Base-by-base conservation (phyloP, 2,797 vertebrate genomes). In the Rousettus madagascariensis region DNA sequence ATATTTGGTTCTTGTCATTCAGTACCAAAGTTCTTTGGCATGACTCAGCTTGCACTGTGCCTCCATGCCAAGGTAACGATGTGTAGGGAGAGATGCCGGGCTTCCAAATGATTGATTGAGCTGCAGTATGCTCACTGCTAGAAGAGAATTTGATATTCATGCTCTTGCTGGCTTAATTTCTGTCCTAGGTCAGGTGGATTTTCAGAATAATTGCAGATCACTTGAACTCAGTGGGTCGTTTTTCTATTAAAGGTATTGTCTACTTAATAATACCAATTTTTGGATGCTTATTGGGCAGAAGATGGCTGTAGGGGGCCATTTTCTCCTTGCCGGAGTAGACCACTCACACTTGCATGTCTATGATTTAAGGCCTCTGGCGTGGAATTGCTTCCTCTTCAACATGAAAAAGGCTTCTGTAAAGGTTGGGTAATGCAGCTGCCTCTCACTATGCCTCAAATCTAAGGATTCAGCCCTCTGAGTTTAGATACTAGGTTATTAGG, bases 51-150 rank as follows among this genome's bases (percentile, higher is more conserved):
- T 38, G 38, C 59, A 38, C 33, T 1, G 0, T 6, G 22, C 38
- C 84, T 95, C 51, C 11, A 3, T 51, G 72, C 78, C 46, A 33
- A 19, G n/a, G 57, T 36, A 17, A 13, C 41, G 16, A 69, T 17
- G 9, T 33, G 1, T 0, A 16, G 53, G 43, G n/a, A 28, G 61
- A 49, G 43, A n/a, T 69, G 61, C 65, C 94, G 91, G 69, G 33
- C 65, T 91, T 83, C 66, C 26, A 49, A 43, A 13, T 0, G 17
- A 26, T 61, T 11, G 46, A 10, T 55, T 13, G 46, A 10, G n/a
- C 36, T 66, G 26, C 26, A 24, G 0, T 24, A 0, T 36, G 43
- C 26, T n/a, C 0, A 6, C 83, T 51, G 30, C 43, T 12, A 3
- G 77, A 36, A 59, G 63, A 38, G 72, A 26, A 24, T 9, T 3